phyloP scores from a whole-genome alignment of 2,888 invertebrate species.

The Linnaemya vulpina region DNA sequence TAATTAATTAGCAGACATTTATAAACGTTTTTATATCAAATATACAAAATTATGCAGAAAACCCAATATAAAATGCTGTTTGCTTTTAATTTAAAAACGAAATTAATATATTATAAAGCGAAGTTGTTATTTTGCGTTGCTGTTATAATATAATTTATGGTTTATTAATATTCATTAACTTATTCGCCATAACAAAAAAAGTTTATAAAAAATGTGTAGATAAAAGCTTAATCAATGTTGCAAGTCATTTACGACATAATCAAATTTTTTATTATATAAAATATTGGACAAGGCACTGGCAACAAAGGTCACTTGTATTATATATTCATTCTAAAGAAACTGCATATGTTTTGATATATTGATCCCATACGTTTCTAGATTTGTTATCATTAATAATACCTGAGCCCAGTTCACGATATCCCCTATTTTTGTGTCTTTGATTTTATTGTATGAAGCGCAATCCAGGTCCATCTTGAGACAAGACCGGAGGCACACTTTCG shows the following conservation, averaged over 20 bases:
- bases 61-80: conserved; percentile 1
- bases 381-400: too few species aligned
- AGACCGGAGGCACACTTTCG: too few species aligned
- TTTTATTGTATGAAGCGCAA: too few species aligned
- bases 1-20: conserved; percentile 71
- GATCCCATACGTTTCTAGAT: too few species aligned
- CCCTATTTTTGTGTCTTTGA: too few species aligned
- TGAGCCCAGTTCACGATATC: too few species aligned
- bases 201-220: background rate
- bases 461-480: too few species aligned
- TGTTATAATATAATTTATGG: conserved; percentile 61
- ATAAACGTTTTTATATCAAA: conserved; percentile 63
- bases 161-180: conserved; percentile 69
- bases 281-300: conserved; percentile 19
- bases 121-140: conserved; percentile 19
- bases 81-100: conserved; percentile 33
- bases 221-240: conserved; percentile 39
- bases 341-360: background rate
- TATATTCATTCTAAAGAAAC: background rate
- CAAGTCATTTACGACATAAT: conserved; percentile 40
- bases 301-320: background rate
- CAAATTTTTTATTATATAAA: conserved; percentile 28
- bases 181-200: conserved; percentile 12
- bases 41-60: conserved; percentile 56
- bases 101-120: conserved; percentile 17